phyloP scores from a whole-genome alignment of 2,797 vertebrate species.

The Trematomus bernacchii region DNA sequence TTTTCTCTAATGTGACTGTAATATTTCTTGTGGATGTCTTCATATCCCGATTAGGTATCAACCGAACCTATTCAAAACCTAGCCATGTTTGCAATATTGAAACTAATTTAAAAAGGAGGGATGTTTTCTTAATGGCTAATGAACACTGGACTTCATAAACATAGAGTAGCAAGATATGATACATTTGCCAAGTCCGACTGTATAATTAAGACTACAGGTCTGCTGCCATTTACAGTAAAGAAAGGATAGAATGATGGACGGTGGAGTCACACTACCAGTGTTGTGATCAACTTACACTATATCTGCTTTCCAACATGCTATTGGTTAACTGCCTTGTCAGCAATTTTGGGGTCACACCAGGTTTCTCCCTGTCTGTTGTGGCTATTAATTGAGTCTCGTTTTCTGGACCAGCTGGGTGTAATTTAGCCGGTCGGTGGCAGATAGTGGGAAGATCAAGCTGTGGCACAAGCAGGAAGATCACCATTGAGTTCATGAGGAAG shows the following conservation, averaged over 20 bases:
- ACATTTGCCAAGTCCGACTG: neutral
- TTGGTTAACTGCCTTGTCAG: constrained; percentile 6
- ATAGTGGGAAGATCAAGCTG: constrained; percentile 18
- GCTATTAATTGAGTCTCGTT: neutral
- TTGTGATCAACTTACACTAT: neutral
- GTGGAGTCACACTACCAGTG: neutral
- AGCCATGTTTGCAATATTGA: neutral
- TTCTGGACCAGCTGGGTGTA: neutral
- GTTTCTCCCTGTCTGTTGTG: neutral
- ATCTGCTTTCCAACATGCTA: neutral
- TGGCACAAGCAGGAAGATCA: constrained; percentile 10
- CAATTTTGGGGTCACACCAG: neutral
- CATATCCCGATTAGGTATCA: too few relatives aligned
- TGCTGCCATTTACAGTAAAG: neutral
- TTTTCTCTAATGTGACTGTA: neutral
- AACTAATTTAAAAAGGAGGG: neutral
- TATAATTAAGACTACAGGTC: neutral
- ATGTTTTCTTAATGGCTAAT: neutral
- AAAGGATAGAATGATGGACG: neutral
- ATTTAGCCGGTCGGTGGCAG: constrained; percentile 1
- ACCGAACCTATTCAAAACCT: too few relatives aligned
- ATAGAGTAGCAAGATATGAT: too few relatives aligned
- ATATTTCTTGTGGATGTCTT: neutral
- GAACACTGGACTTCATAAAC: neutral
- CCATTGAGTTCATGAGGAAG: constrained; percentile 8